These are phyloP conservation scores for Epistrophella euchroma DNA, from an alignment of 2,888 invertebrate species.

Conservation along the genomic window DNA sequence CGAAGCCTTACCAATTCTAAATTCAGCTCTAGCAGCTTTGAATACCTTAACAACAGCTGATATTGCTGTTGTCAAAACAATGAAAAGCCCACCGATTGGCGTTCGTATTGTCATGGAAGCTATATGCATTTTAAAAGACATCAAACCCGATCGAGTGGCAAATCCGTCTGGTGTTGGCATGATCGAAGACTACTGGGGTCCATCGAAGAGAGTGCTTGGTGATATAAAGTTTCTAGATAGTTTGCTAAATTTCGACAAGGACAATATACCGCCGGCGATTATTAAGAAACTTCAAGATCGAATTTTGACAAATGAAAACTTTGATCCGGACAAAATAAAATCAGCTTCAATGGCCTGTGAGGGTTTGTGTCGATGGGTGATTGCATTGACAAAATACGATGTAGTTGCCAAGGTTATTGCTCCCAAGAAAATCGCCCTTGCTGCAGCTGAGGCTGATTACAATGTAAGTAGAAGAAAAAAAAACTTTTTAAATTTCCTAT, in stretches of 20 bases:
- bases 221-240: slow-evolving; percentile 96
- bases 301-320: slow-evolving; percentile 92
- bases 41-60: slow-evolving; percentile 94
- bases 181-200: slow-evolving; percentile 96
- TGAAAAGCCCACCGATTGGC: slow-evolving; percentile 97
- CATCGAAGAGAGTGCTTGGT: slow-evolving; percentile 93
- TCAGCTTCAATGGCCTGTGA: slow-evolving; percentile 95
- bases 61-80: slow-evolving; percentile 96
- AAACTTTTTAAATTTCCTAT: not conserved
- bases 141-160: slow-evolving; percentile 94
- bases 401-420: slow-evolving; percentile 95
- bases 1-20: slow-evolving; percentile 95
- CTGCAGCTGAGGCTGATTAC: slow-evolving; percentile 93
- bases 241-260: slow-evolving; percentile 94
- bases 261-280: slow-evolving; percentile 93
- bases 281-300: slow-evolving; percentile 93
- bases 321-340: slow-evolving; percentile 96
- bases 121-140: slow-evolving; percentile 95
- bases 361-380: slow-evolving; percentile 96
- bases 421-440: slow-evolving; percentile 96
- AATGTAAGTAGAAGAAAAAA: slow-evolving; percentile 81
- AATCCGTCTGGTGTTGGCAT: slow-evolving; percentile 93
- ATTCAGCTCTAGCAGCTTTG: slow-evolving; percentile 93
- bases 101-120: slow-evolving; percentile 97
- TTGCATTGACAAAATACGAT: slow-evolving; percentile 97